Evolutionary conservation across 2,113 vertebrate species (phyloP), one percentile per base, ranked within the genome.

Genomic region (Nycticorax nycticorax): DNA sequence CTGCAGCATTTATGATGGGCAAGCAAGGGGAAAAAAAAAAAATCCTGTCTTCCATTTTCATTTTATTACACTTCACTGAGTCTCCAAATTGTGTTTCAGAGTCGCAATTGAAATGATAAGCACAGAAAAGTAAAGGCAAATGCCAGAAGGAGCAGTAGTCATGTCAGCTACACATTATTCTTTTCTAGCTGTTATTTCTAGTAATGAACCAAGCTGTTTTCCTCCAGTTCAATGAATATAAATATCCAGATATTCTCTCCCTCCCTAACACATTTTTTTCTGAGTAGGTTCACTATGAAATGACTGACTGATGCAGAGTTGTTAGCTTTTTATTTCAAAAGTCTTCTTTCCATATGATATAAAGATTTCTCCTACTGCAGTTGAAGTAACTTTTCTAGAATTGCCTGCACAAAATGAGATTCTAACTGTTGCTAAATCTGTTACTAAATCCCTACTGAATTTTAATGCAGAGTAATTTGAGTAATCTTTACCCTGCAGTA

Each of bases 51-150:
- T 93, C 82, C 90, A 94, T 96, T 95, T 97, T 77, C 83, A 75
- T 81, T 96, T 96, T 81, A 93, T 88, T 93, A 89, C 95, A 92
- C 88, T 81, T 92, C 64, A 64, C 76, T 78, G 92, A 93, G 41
- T 60, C 69, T 89, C 86, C 83, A 95, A 93, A 96, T 91, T 94
- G 93, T 81, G 64, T 92, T 94, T 95, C 76, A 64, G 88, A 89
- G 62, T 75, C 91, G 91, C 88, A 89, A 75, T 30, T 87, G 80
- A 91, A 95, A 94, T 84, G 32, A 90, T 86, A 94, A 92, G n/a
- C n/a, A 37, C 64, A 77, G 39, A 86, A 93, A 91, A 93, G n/a
- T 63, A 93, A 96, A 95, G 76, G 73, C 39, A 90, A 92, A 87
- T 1, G 7, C 66, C 77, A 82, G 76, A 82, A 92, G 67, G 37